Evolutionary conservation across 2,113 vertebrate species (phyloP), one percentile per base, ranked within the genome.

Genomic region (Irena cyanogastra): DNA sequence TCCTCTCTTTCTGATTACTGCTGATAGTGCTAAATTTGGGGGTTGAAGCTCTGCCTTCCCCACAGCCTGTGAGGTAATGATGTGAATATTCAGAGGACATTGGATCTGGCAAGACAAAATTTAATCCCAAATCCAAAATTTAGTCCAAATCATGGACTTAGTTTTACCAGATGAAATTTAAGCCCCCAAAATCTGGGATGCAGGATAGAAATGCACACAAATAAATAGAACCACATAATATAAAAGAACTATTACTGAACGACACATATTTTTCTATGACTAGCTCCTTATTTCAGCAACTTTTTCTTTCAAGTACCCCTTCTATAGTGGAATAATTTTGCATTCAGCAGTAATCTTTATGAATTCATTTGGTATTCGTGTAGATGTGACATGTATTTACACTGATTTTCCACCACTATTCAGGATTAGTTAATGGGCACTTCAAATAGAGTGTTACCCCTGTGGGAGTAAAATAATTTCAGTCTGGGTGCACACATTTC

Each of bases 361-460:
- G 60, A 81, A 52, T 90, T 88, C 83, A 61, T 72, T 93, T 89
- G 75, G 70, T 84, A 60, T 91, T 96, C 92, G 39, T 92, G 88
- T 87, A 88, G 87, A 76, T 83, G 57, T 53, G 76, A 97, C 92
- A 72, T 59, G 72, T 66, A 75, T 95, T 95, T 80, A 79, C 94
- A 94, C 82, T 93, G 91, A 94, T 95, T 96, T 97, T 91, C 90
- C 42, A 77, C 94, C 71, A 89, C 91, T 95, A 93, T 96, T 95
- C 94, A 95, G 79, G 76, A 92, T 91, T 94, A 92, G 93, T 96
- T 98, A 97, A 98, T 97, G 97, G 97, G 91, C 83, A 96, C 96
- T 98, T 97, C 94, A 95, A 91, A 77, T 79, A 95, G 90, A 97
- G 96, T 77, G 91, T 78, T 89, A 89, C 70, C 83, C 96, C 95